These are phyloP conservation scores for Bellardia pandia DNA, from an alignment of 2,888 invertebrate species.

Conservation along the genomic window DNA sequence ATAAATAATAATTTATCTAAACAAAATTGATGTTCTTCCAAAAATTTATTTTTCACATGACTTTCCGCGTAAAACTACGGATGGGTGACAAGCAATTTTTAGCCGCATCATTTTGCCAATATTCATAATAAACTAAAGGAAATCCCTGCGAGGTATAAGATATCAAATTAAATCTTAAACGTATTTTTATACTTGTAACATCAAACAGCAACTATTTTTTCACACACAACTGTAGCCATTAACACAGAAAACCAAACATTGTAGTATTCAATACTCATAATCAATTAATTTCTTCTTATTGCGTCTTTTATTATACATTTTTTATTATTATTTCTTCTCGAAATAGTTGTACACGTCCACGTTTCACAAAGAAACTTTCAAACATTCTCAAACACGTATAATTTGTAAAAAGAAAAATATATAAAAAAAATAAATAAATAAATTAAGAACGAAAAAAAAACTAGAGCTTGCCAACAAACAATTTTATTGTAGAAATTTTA, in stretches of 20 bases:
- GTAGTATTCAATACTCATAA: background rate
- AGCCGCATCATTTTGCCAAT: too few relatives aligned
- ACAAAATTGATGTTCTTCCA: too few relatives aligned
- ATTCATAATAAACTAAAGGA: too few relatives aligned
- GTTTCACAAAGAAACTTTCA: constrained; percentile 13
- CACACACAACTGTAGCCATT: background rate
- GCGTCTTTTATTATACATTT: background rate
- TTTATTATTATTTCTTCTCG: background rate
- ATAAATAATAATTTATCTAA: too few relatives aligned
- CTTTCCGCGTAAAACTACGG: too few relatives aligned
- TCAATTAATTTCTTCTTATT: constrained; percentile 20
- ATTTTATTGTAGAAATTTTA: background rate
- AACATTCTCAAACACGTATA: constrained; percentile 17
- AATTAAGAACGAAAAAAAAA: constrained; percentile 20
- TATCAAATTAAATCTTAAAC: too few relatives aligned
- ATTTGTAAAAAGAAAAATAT: constrained; percentile 1
- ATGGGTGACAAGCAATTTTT: too few relatives aligned
- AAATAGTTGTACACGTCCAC: constrained; percentile 5
- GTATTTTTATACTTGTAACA: too few relatives aligned
- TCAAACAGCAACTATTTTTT: background rate
- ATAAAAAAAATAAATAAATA: background rate
- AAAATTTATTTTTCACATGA: too few relatives aligned
- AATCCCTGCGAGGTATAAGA: too few relatives aligned
- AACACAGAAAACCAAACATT: background rate
- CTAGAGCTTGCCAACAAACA: constrained; percentile 24